Conservation (phyloP, 2,797 vertebrate genomes). For the Leptatherina wallacei region DNA sequence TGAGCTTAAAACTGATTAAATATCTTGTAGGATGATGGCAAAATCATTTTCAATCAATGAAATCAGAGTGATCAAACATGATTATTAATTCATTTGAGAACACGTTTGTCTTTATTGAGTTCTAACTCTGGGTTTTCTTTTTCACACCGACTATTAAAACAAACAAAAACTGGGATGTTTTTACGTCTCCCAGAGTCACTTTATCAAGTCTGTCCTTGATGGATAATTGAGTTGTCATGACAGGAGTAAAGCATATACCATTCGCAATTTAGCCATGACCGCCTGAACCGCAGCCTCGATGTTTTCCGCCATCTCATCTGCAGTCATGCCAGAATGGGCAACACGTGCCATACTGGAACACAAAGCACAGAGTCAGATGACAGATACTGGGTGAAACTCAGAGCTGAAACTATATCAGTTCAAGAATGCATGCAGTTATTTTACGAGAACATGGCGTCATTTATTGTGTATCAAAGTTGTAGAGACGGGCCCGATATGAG, state of each 20-base stretch:
- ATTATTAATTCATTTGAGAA: too few species aligned
- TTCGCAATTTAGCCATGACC: slow-evolving; percentile 81
- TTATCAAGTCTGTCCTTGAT: too few species aligned
- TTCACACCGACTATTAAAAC: too few species aligned
- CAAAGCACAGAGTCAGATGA: fast-evolving
- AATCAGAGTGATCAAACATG: too few species aligned
- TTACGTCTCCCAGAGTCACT: too few species aligned
- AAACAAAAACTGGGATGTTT: not conserved
- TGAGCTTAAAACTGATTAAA: too few species aligned
- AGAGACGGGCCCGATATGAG: slow-evolving; percentile 72
- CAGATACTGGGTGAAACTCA: not conserved
- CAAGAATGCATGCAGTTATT: fast-evolving
- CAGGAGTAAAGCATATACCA: slow-evolving; percentile 73
- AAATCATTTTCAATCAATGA: too few species aligned
- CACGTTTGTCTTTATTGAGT: too few species aligned
- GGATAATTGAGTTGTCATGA: too few species aligned
- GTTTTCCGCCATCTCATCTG: slow-evolving; percentile 87
- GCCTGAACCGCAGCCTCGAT: slow-evolving; percentile 77
- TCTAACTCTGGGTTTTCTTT: too few species aligned
- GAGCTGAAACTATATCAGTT: fast-evolving
- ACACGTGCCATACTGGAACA: slow-evolving; percentile 85
- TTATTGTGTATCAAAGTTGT: slow-evolving; percentile 76
- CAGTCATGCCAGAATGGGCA: slow-evolving; percentile 88
- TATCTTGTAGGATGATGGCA: too few species aligned
- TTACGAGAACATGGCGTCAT: not conserved